These are phyloP conservation scores for Astyanax mexicanus DNA, from an alignment of 2,797 vertebrate species.

Conservation along the genomic window DNA sequence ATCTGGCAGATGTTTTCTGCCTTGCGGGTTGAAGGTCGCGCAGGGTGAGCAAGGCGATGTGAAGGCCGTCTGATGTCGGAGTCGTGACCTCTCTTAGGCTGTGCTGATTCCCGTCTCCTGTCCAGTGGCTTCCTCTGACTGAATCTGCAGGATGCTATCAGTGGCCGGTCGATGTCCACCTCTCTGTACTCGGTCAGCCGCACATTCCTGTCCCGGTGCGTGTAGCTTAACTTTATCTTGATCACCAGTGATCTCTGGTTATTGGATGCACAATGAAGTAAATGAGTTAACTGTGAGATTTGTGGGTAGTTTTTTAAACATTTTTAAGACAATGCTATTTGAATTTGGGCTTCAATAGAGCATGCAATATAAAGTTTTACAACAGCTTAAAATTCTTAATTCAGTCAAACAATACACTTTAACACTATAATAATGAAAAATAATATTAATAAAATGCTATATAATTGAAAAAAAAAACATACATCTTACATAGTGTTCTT, in stretches of 20 bases:
- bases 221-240: conserved; percentile 81
- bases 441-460: too few relatives aligned
- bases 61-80: conserved; percentile 47
- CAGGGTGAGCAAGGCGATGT: conserved; percentile 30
- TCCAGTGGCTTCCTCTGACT: conserved; percentile 53
- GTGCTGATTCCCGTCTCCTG: conserved; percentile 33
- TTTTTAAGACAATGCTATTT: too few relatives aligned
- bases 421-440: too few relatives aligned
- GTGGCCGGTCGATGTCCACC: conserved; percentile 76
- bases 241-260: conserved; percentile 76
- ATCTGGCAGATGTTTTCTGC: conserved; percentile 67
- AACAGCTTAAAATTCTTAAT: too few relatives aligned
- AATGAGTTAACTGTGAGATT: neutral
- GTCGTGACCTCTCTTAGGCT: conserved; percentile 45
- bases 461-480: too few relatives aligned
- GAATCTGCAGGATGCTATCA: conserved; percentile 78
- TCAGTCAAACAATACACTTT: too few relatives aligned
- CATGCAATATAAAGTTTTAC: too few relatives aligned
- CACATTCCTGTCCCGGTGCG: conserved; percentile 66
- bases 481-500: too few relatives aligned
- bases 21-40: conserved; percentile 72
- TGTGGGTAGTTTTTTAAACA: neutral
- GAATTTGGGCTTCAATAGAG: too few relatives aligned
- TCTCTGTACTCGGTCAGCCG: conserved; percentile 76
- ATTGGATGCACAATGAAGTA: neutral